Percentiles rank a stretch among this genome's conserved stretches.
These are phyloP conservation scores for Pentalonia nigronervosa DNA, from an alignment of 1,140 invertebrate genomes.

Conservation along the genomic window DNA sequence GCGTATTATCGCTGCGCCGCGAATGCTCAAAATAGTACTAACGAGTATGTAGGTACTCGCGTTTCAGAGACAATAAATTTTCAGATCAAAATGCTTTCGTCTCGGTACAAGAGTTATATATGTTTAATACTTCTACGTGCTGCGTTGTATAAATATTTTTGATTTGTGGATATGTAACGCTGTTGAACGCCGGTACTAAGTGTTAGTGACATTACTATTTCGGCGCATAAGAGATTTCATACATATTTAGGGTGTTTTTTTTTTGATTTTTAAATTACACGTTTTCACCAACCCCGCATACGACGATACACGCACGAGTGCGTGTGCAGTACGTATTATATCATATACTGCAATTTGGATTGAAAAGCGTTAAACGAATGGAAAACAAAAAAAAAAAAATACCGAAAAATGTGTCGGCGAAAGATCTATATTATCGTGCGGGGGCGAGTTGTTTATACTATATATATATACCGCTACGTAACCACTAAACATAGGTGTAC, in stretches of 20 bases:
- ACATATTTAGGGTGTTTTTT: neutral
- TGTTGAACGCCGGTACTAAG: neutral
- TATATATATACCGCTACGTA: neutral
- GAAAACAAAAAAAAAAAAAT: neutral
- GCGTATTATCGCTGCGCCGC: neutral
- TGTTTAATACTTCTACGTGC: neutral
- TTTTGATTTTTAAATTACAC: neutral
- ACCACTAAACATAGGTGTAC: neutral
- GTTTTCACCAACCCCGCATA: neutral
- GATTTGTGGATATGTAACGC: neutral
- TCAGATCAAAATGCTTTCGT: neutral
- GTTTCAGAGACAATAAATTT: no score
- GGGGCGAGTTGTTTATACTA: neutral
- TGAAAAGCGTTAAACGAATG: neutral
- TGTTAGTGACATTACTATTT: neutral
- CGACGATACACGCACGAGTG: neutral
- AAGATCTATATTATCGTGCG: neutral
- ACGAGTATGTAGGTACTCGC: neutral
- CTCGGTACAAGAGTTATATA: neutral
- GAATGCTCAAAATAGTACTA: neutral
- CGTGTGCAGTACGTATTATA: neutral
- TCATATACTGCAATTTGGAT: neutral
- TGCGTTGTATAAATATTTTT: neutral
- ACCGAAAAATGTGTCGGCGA: neutral
- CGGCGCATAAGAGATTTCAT: neutral